Conservation (phyloP, 2,888 invertebrate genomes). For the Tuberolachnus salignus region DNA sequence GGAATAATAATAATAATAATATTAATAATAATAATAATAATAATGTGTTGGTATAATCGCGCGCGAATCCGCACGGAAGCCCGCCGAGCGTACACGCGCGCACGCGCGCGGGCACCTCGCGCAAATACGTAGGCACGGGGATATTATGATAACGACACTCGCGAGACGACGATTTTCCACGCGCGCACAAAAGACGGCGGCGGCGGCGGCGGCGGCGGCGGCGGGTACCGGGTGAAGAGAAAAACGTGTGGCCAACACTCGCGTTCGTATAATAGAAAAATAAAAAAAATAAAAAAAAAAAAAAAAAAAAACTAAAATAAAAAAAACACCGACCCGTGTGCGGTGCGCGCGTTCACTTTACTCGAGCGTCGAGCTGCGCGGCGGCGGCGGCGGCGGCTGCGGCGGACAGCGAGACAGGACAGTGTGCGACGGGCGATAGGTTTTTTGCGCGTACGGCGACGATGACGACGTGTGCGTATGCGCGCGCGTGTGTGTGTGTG, state of each 20-base stretch:
- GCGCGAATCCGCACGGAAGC: background rate
- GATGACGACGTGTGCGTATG: background rate
- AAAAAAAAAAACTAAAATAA: background rate
- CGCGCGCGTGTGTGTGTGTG: constrained; percentile 6
- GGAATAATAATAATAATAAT: too few relatives aligned
- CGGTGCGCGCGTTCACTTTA: too few relatives aligned
- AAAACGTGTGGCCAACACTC: background rate
- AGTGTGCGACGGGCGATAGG: background rate
- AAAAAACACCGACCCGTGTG: constrained; percentile 7
- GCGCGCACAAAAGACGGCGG: too few relatives aligned
- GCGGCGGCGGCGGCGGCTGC: too few relatives aligned
- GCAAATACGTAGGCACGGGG: too few relatives aligned
- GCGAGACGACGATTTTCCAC: background rate
- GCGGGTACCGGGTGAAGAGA: too few relatives aligned
- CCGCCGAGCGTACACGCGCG: background rate
- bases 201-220: background rate
- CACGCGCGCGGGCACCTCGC: background rate
- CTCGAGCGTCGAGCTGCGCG: background rate
- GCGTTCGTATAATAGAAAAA: background rate
- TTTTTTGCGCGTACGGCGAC: constrained; percentile 9
- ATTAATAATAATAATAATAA: background rate
- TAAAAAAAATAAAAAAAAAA: too few relatives aligned
- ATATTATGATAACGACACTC: background rate
- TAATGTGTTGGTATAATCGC: background rate
- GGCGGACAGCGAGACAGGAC: background rate